These are phyloP conservation scores for Drosophila longiperda DNA, from an alignment of 2,888 invertebrate species.

Conservation along the genomic window DNA sequence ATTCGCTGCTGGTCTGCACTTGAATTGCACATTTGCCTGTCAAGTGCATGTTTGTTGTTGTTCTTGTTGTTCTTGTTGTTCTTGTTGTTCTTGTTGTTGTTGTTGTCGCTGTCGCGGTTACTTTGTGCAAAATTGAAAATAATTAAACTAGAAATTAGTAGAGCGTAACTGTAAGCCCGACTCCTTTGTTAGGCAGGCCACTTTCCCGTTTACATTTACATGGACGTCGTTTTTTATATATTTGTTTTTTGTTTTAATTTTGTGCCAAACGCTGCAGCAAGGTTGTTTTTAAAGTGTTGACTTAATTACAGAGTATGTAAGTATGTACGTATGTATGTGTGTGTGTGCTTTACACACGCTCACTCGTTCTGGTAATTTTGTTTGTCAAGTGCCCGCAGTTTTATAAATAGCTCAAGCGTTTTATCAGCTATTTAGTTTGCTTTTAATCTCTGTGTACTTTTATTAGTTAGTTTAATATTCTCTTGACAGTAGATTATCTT, in stretches of 20 bases:
- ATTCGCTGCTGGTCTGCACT: constrained; percentile 55
- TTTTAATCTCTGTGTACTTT: neutral
- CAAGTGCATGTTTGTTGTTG: constrained; percentile 57
- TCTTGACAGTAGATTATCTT: neutral
- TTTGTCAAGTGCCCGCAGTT: neutral
- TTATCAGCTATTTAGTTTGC: constrained; percentile 13
- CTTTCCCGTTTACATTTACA: constrained; percentile 16
- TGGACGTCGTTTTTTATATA: neutral
- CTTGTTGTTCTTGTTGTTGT: constrained; percentile 38
- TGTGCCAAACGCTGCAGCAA: constrained; percentile 29
- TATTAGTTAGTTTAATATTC: constrained; percentile 3
- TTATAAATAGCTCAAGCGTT: neutral
- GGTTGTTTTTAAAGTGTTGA: constrained; percentile 58
- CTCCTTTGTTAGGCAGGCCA: constrained; percentile 40
- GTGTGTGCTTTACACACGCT: neutral
- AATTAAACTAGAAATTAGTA: constrained; percentile 78
- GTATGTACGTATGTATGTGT: neutral
- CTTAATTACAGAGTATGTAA: constrained; percentile 52
- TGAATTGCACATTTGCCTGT: constrained; percentile 63
- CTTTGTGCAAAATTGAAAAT: constrained; percentile 75
- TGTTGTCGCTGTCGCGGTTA: constrained; percentile 62
- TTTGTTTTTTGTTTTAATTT: constrained; percentile 9
- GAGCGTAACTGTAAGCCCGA: constrained; percentile 64
- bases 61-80: constrained; percentile 40
- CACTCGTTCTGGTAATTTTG: neutral